Percentiles rank a stretch among this genome's conserved stretches.
These are phyloP conservation scores for Platyscapa corneri DNA, from an alignment of 1,140 invertebrate genomes.

Conservation along the genomic window DNA sequence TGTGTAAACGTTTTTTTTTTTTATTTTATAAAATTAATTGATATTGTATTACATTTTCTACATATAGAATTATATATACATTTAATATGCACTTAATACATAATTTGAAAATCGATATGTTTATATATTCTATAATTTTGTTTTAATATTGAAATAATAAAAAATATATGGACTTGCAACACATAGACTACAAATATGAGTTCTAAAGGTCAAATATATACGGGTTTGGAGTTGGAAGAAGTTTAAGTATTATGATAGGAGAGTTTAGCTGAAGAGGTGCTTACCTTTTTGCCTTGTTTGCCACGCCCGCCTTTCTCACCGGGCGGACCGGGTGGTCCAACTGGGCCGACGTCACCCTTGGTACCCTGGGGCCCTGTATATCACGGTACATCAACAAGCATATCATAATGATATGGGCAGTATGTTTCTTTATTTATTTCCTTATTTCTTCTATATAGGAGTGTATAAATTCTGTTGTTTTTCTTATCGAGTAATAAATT, in stretches of 20 bases:
- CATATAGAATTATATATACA: too few relatives aligned
- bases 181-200: too few relatives aligned
- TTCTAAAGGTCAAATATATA: not conserved
- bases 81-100: not conserved
- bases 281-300: conserved; percentile 91
- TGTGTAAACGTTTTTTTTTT: too few relatives aligned
- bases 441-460: not conserved
- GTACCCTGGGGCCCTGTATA: conserved; percentile 82
- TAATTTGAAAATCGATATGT: not conserved
- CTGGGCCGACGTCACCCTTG: conserved; percentile 84
- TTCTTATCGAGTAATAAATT: not conserved
- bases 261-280: conserved; percentile 56
- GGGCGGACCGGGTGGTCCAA: conserved; percentile 82
- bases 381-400: conserved; percentile 59
- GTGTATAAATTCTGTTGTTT: not conserved
- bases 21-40: too few relatives aligned
- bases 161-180: not conserved
- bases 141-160: not conserved
- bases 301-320: conserved; percentile 87
- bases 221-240: not conserved
- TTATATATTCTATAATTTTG: not conserved
- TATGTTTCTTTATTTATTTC: not conserved
- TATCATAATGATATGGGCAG: conserved; percentile 42
- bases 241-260: not conserved
- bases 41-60: too few relatives aligned